These are phyloP conservation scores for Minunthozetes semirufus DNA, from an alignment of 2,888 invertebrate species.

Conservation along the genomic window DNA sequence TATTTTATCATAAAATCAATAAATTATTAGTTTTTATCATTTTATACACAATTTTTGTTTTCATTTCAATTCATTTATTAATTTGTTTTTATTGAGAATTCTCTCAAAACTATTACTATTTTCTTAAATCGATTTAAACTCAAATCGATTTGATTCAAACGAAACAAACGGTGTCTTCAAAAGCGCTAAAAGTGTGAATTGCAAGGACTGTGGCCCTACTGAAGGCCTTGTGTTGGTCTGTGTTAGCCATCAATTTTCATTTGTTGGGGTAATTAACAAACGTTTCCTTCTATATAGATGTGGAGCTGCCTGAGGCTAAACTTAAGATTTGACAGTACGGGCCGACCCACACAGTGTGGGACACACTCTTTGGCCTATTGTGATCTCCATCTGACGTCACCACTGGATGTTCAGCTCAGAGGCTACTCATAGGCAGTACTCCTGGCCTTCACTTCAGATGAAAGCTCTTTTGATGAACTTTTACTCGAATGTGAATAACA, in stretches of 20 bases:
- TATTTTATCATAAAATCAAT: not conserved
- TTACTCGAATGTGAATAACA: not conserved
- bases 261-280: conserved; percentile 9
- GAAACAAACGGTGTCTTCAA: too few species aligned
- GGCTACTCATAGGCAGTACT: not conserved
- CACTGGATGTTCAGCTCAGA: not conserved
- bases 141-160: too few species aligned
- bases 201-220: not conserved
- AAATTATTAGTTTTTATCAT: not conserved
- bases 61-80: not conserved
- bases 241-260: conserved; percentile 9
- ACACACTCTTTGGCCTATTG: not conserved
- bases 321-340: not conserved
- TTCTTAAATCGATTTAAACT: too few species aligned
- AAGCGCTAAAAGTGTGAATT: not conserved
- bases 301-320: not conserved
- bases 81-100: too few species aligned
- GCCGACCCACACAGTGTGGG: not conserved
- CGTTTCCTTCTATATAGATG: not conserved
- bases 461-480: not conserved
- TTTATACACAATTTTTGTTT: not conserved
- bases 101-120: too few species aligned
- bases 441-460: not conserved
- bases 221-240: not conserved
- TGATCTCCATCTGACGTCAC: not conserved